These are phyloP conservation scores for Psilanteris sp. DNA, from an alignment of 1,140 invertebrate species.

Conservation along the genomic window DNA sequence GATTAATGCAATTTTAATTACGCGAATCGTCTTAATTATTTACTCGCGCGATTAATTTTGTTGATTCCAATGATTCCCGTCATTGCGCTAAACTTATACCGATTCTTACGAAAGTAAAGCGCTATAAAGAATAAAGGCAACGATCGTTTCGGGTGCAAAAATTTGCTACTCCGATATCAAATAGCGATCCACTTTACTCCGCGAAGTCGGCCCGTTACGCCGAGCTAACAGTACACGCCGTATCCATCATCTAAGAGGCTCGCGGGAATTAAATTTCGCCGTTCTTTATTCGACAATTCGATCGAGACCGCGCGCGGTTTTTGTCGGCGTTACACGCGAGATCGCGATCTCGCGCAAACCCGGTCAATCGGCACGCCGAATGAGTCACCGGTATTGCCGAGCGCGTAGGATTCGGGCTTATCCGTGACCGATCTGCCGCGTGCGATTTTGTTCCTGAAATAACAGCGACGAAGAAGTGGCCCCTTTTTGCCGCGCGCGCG, in stretches of 20 bases:
- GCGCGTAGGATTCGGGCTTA: constrained; percentile 2
- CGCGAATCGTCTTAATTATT: too few species aligned
- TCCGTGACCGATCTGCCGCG: constrained; percentile 9
- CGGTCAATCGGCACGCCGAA: background rate
- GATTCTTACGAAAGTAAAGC: background rate
- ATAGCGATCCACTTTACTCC: constrained; percentile 21
- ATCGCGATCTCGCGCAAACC: constrained; percentile 10
- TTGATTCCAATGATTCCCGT: too few species aligned
- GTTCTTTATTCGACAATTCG: constrained; percentile 5
- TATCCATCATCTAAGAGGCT: constrained; percentile 32
- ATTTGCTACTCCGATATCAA: constrained; percentile 11
- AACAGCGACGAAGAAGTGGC: background rate
- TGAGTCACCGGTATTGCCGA: too few species aligned
- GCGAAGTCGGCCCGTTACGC: constrained; percentile 30
- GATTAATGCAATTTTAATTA: too few species aligned
- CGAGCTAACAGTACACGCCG: constrained; percentile 35
- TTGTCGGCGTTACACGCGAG: too few species aligned
- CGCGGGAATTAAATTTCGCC: constrained; percentile 23
- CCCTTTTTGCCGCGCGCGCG: constrained; percentile 1
- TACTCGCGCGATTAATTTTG: too few species aligned
- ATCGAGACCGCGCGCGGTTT: background rate
- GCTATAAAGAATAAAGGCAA: too few species aligned
- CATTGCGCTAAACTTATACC: too few species aligned
- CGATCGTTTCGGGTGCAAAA: constrained; percentile 6
- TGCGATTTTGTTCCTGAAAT: constrained; percentile 4